A percentile compares a stretch with the other conserved stretches of the same genome.
Evolutionary conservation across 2,113 vertebrate species (phyloP).

Genomic region (Madoqua kirkii): DNA sequence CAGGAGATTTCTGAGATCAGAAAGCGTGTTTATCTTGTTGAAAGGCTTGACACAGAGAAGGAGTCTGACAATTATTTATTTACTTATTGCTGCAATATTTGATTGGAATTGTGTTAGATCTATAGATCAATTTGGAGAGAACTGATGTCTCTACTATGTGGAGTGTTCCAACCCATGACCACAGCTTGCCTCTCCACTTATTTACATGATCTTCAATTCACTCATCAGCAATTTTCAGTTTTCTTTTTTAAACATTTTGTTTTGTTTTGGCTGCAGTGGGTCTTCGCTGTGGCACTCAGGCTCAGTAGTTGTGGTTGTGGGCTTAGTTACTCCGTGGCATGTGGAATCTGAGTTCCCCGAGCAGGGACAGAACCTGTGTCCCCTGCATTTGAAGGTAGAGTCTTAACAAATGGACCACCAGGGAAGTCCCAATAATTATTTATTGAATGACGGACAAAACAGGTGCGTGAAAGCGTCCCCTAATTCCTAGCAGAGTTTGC

Average conservation of each 20-base stretch:
- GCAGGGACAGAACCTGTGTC: background rate
- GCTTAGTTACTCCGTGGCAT: background rate
- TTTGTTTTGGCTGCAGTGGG: background rate
- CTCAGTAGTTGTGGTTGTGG: background rate
- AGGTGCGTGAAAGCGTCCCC: background rate
- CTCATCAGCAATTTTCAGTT: background rate
- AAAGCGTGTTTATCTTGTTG: background rate
- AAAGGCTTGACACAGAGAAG: background rate
- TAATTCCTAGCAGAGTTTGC: background rate
- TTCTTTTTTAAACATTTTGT: background rate
- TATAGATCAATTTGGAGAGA: background rate
- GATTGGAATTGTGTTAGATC: background rate
- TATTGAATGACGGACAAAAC: fast-evolving
- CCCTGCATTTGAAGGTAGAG: background rate
- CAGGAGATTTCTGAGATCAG: fast-evolving
- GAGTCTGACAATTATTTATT: background rate
- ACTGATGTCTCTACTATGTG: background rate
- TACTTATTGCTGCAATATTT: background rate
- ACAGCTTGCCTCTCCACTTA: background rate
- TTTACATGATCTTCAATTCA: background rate
- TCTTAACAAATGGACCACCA: background rate
- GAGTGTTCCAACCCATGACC: background rate
- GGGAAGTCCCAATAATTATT: background rate
- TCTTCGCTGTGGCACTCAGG: background rate
- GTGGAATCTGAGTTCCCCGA: background rate